Evolutionary conservation across 2,797 vertebrate species (phyloP).

Genomic region (Helarctos malayanus): DNA sequence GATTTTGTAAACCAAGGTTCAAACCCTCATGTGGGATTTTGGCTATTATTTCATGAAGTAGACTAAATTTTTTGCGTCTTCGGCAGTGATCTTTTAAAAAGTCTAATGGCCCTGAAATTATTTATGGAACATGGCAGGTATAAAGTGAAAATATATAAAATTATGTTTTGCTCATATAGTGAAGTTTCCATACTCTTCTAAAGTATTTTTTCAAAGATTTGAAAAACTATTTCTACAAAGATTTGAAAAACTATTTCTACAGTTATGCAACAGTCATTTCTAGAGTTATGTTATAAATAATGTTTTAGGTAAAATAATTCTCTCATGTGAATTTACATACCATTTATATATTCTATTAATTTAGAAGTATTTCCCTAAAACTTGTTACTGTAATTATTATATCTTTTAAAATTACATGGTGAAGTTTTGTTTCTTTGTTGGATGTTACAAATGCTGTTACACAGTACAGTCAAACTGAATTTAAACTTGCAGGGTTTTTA

Average conservation of each 20-base stretch:
- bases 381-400: constrained; percentile 26
- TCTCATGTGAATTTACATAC: constrained; percentile 1
- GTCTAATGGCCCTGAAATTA: not conserved
- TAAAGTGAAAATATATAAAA: not conserved
- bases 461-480: not conserved
- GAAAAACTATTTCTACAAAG: not conserved
- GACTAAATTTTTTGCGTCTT: constrained; percentile 7
- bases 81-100: constrained; percentile 51
- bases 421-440: constrained; percentile 19
- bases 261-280: constrained; percentile 1
- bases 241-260: not conserved
- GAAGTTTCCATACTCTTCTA: constrained; percentile 36
- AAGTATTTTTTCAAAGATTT: constrained; percentile 34
- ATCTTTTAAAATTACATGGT: constrained; percentile 9
- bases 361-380: constrained; percentile 24
- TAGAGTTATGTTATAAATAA: constrained; percentile 30
- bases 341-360: constrained; percentile 40
- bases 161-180: not conserved
- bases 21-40: not conserved
- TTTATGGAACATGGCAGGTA: not conserved
- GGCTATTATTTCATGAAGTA: constrained; percentile 28
- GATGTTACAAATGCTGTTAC: constrained; percentile 43
- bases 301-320: constrained; percentile 33
- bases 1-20: not conserved
- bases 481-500: not conserved